Conservation (phyloP, 2,797 vertebrate genomes). For the Hypotaenidia philippensis region DNA sequence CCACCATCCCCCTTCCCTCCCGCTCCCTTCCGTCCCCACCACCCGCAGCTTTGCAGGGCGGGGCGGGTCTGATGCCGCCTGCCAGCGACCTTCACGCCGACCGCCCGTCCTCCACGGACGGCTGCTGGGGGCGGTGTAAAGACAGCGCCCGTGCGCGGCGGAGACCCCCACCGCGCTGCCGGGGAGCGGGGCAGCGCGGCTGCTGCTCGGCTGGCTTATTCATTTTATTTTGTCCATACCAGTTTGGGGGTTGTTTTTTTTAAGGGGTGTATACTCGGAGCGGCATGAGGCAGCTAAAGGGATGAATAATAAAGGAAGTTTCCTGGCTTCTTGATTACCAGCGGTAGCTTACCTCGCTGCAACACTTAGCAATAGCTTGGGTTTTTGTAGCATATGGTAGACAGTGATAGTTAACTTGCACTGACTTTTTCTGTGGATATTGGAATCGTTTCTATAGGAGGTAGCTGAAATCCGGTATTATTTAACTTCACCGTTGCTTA, state of each 20-base stretch:
- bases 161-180: rapidly evolving
- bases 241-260: neutral
- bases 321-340: neutral
- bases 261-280: neutral
- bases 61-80: neutral
- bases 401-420: neutral
- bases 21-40: too few species aligned
- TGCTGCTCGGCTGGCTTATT: neutral
- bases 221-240: neutral
- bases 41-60: neutral
- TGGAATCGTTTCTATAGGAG: neutral
- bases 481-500: neutral
- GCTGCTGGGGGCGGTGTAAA: neutral
- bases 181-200: too few species aligned
- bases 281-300: neutral
- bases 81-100: neutral
- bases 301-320: neutral
- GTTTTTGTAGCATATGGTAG: neutral
- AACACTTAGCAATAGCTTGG: neutral
- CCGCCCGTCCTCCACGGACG: rapidly evolving
- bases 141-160: rapidly evolving
- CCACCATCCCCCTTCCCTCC: too few species aligned
- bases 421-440: neutral
- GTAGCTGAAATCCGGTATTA: neutral
- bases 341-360: neutral